Conservation (phyloP, 2,888 invertebrate genomes). For the Mellilla xanthometata region DNA sequence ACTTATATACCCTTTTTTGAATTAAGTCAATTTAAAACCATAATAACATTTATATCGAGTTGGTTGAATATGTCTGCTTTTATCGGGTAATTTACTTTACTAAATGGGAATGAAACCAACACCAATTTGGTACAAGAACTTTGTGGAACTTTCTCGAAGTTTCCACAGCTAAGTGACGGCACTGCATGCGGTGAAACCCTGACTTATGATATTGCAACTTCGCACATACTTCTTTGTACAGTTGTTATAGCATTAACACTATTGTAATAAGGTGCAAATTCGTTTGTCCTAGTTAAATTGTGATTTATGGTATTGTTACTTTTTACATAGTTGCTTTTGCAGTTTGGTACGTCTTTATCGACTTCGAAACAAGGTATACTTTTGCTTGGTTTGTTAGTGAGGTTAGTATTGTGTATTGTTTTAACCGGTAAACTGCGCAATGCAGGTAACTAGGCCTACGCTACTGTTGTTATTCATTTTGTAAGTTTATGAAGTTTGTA, state of each 20-base stretch:
- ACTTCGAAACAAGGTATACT: neutral
- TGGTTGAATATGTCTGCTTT: too few species aligned
- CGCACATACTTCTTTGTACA: slow-evolving; percentile 11
- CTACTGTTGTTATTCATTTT: slow-evolving; percentile 34
- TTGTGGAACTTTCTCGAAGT: slow-evolving; percentile 37
- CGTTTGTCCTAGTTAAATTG: neutral
- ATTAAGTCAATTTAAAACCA: too few species aligned
- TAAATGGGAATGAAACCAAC: slow-evolving; percentile 25
- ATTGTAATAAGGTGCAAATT: slow-evolving; percentile 7
- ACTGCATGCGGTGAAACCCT: slow-evolving; percentile 35
- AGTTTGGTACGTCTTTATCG: slow-evolving; percentile 1
- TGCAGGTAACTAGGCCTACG: slow-evolving; percentile 40
- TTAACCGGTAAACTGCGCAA: slow-evolving; percentile 41
- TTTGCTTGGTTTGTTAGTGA: neutral
- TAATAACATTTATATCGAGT: too few species aligned
- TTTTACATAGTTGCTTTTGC: neutral
- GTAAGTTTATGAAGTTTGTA: slow-evolving; percentile 27
- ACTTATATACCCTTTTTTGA: too few species aligned
- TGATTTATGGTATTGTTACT: neutral
- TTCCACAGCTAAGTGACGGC: slow-evolving; percentile 33
- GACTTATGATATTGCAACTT: slow-evolving; percentile 39
- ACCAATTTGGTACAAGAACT: slow-evolving; percentile 29
- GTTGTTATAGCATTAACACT: slow-evolving; percentile 7
- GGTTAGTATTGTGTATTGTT: slow-evolving; percentile 22
- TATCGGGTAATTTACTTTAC: slow-evolving; percentile 17